Percentiles rank a stretch among this genome's conserved stretches.
phyloP scores from a whole-genome alignment of 30 jellyfish, hydroid and myxozoan genomes.

The Aurelia aurita region DNA sequence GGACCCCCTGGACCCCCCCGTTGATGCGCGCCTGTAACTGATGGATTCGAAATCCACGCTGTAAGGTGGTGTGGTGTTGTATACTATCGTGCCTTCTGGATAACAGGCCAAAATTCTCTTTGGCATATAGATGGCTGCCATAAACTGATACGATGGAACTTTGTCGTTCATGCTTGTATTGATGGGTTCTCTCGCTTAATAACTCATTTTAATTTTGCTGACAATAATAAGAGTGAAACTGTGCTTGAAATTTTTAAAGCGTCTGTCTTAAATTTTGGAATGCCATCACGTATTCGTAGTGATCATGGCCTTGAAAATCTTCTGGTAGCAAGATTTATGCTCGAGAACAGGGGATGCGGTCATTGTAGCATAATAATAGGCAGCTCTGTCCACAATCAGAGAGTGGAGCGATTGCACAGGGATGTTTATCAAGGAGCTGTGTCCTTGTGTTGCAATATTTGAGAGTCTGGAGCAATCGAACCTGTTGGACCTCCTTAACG shows the following conservation, averaged over 20 bases:
- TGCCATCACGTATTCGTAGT: constrained; percentile 24
- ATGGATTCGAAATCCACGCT: no score
- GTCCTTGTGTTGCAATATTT: constrained; percentile 6
- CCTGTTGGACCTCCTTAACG: constrained; percentile 15
- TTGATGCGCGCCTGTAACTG: no score
- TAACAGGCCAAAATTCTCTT: not conserved
- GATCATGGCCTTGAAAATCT: constrained; percentile 33
- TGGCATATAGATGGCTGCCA: constrained; percentile 22
- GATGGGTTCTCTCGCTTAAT: constrained; percentile 15
- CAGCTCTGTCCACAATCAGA: constrained; percentile 21
- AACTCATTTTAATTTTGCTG: constrained; percentile 4
- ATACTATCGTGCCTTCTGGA: not conserved
- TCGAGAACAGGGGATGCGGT: not conserved
- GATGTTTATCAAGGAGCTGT: constrained; percentile 20
- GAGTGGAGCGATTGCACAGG: constrained; percentile 35
- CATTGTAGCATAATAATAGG: constrained; percentile 19
- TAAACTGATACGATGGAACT: not conserved
- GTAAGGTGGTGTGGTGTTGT: not conserved
- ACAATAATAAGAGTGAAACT: constrained; percentile 23
- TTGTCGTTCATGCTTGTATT: constrained; percentile 6
- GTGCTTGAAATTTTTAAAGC: constrained; percentile 10
- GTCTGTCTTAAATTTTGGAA: constrained; percentile 8
- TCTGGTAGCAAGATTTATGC: constrained; percentile 20
- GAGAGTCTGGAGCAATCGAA: constrained; percentile 11
- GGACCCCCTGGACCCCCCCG: no score